Percentiles rank a stretch among this genome's conserved stretches.
Conservation (phyloP, 1,140 invertebrate species). For the Aethina tumida region DNA sequence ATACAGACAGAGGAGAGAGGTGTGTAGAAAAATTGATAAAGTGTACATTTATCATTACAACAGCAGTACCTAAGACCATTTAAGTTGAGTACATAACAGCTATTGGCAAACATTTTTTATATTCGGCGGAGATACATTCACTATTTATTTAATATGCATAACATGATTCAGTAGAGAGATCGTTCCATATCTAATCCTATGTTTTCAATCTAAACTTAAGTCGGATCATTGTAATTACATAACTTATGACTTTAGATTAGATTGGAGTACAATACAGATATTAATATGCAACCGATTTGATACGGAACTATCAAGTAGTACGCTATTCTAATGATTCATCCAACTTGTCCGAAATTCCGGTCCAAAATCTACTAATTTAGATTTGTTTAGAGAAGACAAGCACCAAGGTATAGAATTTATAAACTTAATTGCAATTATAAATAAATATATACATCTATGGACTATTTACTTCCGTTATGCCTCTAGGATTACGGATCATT, state of each 20-base stretch:
- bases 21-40: constrained; percentile 16
- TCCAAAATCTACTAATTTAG: constrained; percentile 17
- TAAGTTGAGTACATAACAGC: too few species aligned
- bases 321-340: constrained; percentile 37
- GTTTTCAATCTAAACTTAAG: too few species aligned
- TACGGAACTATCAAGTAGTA: too few species aligned
- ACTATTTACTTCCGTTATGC: constrained; percentile 19
- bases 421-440: constrained; percentile 24
- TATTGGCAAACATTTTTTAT: too few species aligned
- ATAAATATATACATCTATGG: constrained; percentile 30
- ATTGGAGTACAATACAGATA: too few species aligned
- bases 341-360: constrained; percentile 13
- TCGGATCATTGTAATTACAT: too few species aligned
- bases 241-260: too few species aligned
- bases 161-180: too few species aligned
- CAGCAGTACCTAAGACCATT: constrained; percentile 30
- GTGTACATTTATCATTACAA: constrained; percentile 35
- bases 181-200: too few species aligned
- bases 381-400: constrained; percentile 26
- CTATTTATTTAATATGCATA: too few species aligned
- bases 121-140: too few species aligned
- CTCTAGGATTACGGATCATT: constrained; percentile 15
- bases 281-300: too few species aligned
- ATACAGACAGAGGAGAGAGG: constrained; percentile 10
- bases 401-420: constrained; percentile 26